phyloP scores from a whole-genome alignment of 2,113 vertebrate species.

The Nothoprocta perdicaria region DNA sequence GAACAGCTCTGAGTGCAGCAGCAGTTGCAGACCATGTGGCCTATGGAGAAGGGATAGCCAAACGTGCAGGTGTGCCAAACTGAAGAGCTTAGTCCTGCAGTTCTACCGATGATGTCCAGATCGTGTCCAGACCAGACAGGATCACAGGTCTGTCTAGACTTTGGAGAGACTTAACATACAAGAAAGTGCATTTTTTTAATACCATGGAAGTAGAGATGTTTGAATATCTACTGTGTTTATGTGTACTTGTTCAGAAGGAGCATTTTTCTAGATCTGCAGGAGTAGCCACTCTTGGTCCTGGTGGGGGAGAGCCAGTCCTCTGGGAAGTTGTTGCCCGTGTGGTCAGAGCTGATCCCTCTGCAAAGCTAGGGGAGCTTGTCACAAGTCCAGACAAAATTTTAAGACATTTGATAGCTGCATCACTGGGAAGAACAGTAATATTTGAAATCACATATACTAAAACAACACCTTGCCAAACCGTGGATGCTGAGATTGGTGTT shows the following conservation, averaged over 20 bases:
- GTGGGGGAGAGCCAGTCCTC: not conserved
- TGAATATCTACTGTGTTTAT: not conserved
- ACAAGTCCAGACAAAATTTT: not conserved
- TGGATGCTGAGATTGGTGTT: not conserved
- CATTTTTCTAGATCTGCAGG: not conserved
- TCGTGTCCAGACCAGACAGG: not conserved
- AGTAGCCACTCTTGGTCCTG: not conserved
- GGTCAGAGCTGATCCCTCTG: not conserved
- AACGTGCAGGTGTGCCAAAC: not conserved
- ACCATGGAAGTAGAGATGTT: not conserved
- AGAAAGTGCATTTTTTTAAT: not conserved
- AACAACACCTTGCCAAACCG: not conserved
- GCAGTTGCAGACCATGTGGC: slow-evolving; percentile 12
- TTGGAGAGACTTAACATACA: not conserved
- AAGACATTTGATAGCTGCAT: not conserved
- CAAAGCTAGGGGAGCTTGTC: not conserved
- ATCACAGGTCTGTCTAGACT: not conserved
- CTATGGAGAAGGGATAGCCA: not conserved
- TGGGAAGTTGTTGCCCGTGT: not conserved
- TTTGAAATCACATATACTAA: not conserved
- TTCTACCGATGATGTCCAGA: not conserved
- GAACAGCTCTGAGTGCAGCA: not conserved
- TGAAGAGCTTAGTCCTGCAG: not conserved
- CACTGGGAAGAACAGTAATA: not conserved
- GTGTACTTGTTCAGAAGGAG: not conserved